Evolutionary conservation across 2,888 invertebrate genomes (phyloP).

Genomic region (Euspilapteryx auroguttella): DNA sequence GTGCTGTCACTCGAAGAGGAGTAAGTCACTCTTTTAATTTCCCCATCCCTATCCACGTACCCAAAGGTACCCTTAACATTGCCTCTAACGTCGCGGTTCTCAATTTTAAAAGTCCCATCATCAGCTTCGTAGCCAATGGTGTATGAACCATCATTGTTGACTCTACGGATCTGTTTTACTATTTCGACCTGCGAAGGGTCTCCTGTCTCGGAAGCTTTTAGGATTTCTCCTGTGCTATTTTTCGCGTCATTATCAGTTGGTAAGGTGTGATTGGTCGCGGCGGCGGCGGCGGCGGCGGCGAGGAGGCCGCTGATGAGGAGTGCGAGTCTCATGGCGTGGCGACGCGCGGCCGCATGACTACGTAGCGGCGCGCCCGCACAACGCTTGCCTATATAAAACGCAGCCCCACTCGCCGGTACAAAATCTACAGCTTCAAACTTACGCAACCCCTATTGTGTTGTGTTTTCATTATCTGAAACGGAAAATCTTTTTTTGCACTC

Average conservation of each 20-base stretch:
- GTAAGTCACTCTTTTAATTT: constrained; percentile 79
- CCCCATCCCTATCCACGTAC: constrained; percentile 75
- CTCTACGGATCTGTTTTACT: constrained; percentile 77
- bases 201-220: constrained; percentile 65
- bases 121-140: constrained; percentile 85
- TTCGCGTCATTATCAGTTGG: constrained; percentile 9
- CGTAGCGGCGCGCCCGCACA: constrained; percentile 32
- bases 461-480: constrained; percentile 58
- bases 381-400: constrained; percentile 56
- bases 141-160: constrained; percentile 83
- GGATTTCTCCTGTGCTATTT: constrained; percentile 55
- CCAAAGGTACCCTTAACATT: constrained; percentile 85
- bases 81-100: constrained; percentile 76
- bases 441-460: constrained; percentile 54
- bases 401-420: constrained; percentile 42
- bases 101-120: constrained; percentile 84
- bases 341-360: constrained; percentile 44
- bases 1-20: constrained; percentile 55
- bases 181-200: constrained; percentile 74
- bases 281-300: constrained; percentile 14
- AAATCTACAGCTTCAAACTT: constrained; percentile 41
- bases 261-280: constrained; percentile 15
- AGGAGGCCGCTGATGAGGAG: constrained; percentile 32
- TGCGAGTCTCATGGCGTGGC: constrained; percentile 40
- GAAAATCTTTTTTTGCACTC: constrained; percentile 55